Conservation (phyloP, 2,797 vertebrate genomes). For the Dryobates pubescens region DNA sequence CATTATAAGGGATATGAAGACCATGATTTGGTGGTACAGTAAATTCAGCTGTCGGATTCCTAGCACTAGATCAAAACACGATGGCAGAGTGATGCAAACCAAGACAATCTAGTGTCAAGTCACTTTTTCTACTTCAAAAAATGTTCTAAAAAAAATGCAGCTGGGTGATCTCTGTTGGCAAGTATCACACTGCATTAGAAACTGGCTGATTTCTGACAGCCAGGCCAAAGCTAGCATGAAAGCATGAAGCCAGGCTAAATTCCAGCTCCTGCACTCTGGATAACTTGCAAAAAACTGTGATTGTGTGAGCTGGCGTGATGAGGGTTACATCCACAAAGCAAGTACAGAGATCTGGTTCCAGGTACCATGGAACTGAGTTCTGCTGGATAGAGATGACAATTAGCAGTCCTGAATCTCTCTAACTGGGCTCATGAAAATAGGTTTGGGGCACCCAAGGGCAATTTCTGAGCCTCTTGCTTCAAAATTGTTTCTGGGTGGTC, state of each 20-base stretch:
- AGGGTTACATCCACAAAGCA: background rate
- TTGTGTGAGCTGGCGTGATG: background rate
- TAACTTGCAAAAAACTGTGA: background rate
- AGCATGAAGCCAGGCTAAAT: background rate
- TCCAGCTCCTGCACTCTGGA: background rate
- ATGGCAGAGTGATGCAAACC: background rate
- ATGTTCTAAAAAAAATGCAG: background rate
- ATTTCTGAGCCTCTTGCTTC: background rate
- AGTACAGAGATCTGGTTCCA: background rate
- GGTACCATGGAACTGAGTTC: fast-evolving
- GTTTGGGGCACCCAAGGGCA: background rate
- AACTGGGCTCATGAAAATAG: background rate
- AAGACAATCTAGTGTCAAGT: background rate
- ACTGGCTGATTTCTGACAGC: background rate
- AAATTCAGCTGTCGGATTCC: background rate
- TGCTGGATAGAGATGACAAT: background rate
- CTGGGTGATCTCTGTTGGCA: background rate
- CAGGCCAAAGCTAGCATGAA: background rate
- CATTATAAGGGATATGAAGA: background rate
- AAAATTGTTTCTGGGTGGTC: background rate
- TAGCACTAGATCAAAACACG: background rate
- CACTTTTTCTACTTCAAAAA: background rate
- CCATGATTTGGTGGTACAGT: fast-evolving
- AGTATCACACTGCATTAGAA: fast-evolving
- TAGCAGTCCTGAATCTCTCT: background rate